Base-by-base conservation (phyloP, 2,797 vertebrate genomes). In the Dicrostonyx torquatus region DNA sequence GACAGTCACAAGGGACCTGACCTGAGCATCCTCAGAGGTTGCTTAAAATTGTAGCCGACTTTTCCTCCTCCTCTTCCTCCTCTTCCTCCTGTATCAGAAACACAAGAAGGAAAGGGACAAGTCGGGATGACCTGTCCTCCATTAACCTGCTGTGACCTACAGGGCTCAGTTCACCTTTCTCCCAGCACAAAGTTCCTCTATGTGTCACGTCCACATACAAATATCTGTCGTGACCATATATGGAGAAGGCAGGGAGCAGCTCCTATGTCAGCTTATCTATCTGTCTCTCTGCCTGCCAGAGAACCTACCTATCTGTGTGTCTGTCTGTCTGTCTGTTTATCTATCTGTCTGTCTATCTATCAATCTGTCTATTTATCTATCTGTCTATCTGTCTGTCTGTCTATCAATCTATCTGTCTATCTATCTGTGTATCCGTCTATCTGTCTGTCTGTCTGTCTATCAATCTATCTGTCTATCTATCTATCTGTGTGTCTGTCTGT, bases 31-130 rank as follows among this genome's bases (percentile, higher is more conserved):
- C 60, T 90, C 94, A 97, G 58, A 76, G 96, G 62, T 85, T 94
- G 78, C 87, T 96, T 96, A 94, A 96, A 94, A 97, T 95, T 96
- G 95, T 82, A 95, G 75, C 94, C 92, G 78, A 64, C 90, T 72
- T 92, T 91, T 83, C 75, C 40, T 40, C 2, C 53, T 34, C 29
- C 14, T 34, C 12, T n/a, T n/a, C n/a, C 18, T 58, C n/a, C 22
- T 48, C 45, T 48, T 58, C 20, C 55, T 22, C 55, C 92, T 94
- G 58, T 87, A 82, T 90, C 94, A 91, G 91, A 96, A 97, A 94
- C 92, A 72, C 77, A 92, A 88, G 22, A 89, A 93, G 92, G 95
- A 96, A 96, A 94, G 50, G 77, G 88, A 70, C 84, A 94, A 95
- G 82, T 88, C 88, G 89, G 58, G 93, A 73, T 55, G 89, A 94